phyloP scores from a whole-genome alignment of 2,113 vertebrate genomes.

The Nycticryphes semicollaris region DNA sequence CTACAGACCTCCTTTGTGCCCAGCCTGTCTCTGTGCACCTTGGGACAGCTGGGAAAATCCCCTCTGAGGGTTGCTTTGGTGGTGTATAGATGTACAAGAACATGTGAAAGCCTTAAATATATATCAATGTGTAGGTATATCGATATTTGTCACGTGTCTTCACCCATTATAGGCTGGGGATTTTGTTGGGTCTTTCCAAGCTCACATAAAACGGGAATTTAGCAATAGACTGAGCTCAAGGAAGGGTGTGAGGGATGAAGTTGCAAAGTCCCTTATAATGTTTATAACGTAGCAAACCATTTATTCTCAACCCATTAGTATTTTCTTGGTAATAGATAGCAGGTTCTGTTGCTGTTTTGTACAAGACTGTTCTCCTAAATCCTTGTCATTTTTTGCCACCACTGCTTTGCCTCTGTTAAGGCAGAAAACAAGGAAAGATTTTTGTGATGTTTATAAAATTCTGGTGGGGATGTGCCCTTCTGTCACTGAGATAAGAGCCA shows the following conservation, averaged over 20 bases:
- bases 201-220: not conserved
- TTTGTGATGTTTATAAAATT: not conserved
- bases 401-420: not conserved
- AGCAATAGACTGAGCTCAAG: not conserved
- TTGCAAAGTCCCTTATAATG: not conserved
- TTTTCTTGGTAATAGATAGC: not conserved
- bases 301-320: not conserved
- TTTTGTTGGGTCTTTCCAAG: not conserved
- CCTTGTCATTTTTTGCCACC: not conserved
- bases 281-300: not conserved
- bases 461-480: not conserved
- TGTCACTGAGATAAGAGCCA: not conserved
- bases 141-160: not conserved
- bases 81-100: fast-evolving
- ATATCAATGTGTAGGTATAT: not conserved
- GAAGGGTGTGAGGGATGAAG: not conserved
- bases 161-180: not conserved
- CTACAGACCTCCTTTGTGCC: not conserved
- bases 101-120: not conserved
- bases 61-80: not conserved
- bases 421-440: not conserved
- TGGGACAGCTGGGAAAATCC: not conserved
- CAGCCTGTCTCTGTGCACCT: not conserved
- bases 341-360: not conserved
- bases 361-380: not conserved